A percentile compares a stretch with the other conserved stretches of the same genome.
These are phyloP conservation scores for Belgica antarctica DNA, from an alignment of 2,888 invertebrate genomes.

Conservation along the genomic window DNA sequence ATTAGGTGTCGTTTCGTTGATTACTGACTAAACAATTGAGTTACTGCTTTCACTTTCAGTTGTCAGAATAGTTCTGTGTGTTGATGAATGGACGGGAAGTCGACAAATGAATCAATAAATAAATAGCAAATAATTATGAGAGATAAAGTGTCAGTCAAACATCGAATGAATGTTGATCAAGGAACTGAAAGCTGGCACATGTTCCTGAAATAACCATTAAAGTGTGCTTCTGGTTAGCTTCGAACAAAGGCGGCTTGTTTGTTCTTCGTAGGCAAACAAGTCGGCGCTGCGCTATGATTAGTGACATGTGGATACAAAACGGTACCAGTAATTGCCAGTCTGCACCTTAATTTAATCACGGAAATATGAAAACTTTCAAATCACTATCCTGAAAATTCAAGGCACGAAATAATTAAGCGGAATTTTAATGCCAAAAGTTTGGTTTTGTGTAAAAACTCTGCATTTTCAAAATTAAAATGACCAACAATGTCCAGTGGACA, in stretches of 20 bases:
- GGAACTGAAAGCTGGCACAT: too few relatives aligned
- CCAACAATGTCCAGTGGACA: neutral
- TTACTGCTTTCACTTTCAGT: conserved; percentile 30
- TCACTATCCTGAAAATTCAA: neutral
- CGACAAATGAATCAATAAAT: too few relatives aligned
- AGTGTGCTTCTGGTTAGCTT: too few relatives aligned
- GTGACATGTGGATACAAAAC: too few relatives aligned
- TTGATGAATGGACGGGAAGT: conserved; percentile 12
- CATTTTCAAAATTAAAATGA: neutral
- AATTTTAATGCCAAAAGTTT: neutral
- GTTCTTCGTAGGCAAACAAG: too few relatives aligned
- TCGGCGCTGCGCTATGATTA: too few relatives aligned
- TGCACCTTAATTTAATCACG: neutral
- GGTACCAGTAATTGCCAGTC: neutral
- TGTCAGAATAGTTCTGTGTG: conserved; percentile 28
- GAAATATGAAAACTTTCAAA: conserved; percentile 12
- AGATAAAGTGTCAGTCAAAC: too few relatives aligned
- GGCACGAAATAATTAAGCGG: neutral
- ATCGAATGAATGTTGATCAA: too few relatives aligned
- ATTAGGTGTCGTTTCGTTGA: conserved; percentile 31
- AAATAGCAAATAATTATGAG: too few relatives aligned
- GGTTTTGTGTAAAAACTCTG: neutral
- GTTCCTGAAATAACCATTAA: too few relatives aligned
- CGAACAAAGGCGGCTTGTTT: too few relatives aligned
- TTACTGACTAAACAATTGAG: neutral